Evolutionary conservation across 92 coral and sea anemone genomes (phyloP).

Genomic region (Zoanthus sansibaricus): DNA sequence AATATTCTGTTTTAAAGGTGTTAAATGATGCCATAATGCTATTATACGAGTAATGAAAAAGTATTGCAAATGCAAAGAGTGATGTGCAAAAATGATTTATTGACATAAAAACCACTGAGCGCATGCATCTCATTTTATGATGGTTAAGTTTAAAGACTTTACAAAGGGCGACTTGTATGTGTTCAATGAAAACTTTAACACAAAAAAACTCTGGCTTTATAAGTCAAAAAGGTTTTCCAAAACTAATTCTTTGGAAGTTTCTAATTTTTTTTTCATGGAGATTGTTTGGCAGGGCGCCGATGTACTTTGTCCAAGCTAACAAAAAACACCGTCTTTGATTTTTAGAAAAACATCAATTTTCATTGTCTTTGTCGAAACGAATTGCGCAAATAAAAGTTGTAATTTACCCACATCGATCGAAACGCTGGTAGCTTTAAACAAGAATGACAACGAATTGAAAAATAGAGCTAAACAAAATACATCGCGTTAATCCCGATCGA

Average conservation of each 20-base stretch:
- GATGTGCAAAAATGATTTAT: too few species aligned
- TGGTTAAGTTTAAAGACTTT: neutral
- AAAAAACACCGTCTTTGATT: neutral
- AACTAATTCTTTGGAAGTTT: neutral
- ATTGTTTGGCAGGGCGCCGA: too few species aligned
- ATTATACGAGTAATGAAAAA: neutral
- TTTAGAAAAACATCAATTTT: neutral
- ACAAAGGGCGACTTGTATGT: neutral
- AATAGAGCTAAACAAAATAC: too few species aligned
- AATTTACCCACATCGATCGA: neutral
- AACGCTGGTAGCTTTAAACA: neutral
- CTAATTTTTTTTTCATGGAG: too few species aligned
- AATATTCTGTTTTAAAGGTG: neutral
- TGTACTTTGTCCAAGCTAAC: too few species aligned
- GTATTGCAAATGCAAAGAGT: too few species aligned
- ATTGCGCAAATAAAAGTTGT: neutral
- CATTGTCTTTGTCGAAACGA: neutral
- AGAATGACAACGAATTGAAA: neutral
- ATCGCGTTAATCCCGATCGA: too few species aligned
- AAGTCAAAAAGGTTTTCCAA: neutral
- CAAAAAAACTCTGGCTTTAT: neutral
- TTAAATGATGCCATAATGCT: neutral
- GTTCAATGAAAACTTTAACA: neutral
- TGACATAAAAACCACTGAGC: neutral
- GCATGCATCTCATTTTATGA: neutral